phyloP scores from a whole-genome alignment of 2,113 vertebrate genomes.

The Pterocles gutturalis region DNA sequence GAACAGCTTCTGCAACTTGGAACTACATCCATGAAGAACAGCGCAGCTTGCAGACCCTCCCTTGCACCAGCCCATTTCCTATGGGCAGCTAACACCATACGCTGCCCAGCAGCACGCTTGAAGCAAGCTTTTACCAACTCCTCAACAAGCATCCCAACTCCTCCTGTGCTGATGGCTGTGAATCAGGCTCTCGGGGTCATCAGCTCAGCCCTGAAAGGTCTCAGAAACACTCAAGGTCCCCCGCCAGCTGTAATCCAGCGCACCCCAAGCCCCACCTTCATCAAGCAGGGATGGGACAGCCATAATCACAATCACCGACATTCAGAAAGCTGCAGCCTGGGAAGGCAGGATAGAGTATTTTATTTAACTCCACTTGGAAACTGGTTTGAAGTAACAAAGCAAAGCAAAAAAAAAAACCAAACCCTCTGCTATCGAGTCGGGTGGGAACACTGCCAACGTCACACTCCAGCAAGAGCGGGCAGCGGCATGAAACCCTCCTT shows the following conservation, averaged over 20 bases:
- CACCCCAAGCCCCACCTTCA: neutral
- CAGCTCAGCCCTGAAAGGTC: neutral
- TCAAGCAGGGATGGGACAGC: neutral
- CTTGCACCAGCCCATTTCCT: rapidly evolving
- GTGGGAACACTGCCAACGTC: neutral
- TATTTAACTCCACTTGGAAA: conserved; percentile 1
- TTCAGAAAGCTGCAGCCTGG: neutral
- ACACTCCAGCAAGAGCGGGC: neutral
- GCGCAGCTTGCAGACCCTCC: too few species aligned
- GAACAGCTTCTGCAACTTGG: neutral
- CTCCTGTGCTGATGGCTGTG: rapidly evolving
- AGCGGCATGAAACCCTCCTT: neutral
- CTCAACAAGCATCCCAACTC: neutral
- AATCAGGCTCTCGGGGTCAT: neutral
- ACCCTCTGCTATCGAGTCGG: rapidly evolving
- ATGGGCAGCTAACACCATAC: rapidly evolving
- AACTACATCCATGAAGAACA: neutral
- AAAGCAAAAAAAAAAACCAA: neutral
- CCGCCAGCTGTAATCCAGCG: rapidly evolving
- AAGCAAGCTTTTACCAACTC: neutral
- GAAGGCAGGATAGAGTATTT: neutral
- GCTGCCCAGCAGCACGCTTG: neutral
- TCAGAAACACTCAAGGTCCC: neutral
- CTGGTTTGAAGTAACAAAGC: neutral
- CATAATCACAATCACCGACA: rapidly evolving